Conservation (phyloP, 2,113 vertebrate species). For the Cebidichthys violaceus region DNA sequence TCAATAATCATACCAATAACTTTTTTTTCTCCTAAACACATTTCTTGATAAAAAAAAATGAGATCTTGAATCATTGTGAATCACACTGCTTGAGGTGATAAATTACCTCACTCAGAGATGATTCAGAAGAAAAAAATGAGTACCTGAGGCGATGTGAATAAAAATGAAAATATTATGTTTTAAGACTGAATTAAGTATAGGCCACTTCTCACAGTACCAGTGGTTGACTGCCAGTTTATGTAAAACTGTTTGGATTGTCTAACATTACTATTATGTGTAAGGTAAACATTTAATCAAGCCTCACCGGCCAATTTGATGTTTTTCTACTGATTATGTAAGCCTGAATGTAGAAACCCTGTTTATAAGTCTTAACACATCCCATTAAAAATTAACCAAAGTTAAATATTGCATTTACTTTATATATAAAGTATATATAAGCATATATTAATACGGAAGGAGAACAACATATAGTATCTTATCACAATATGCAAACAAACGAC, state of each 20-base stretch:
- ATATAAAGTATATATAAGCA: background rate
- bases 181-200: conserved; percentile 12
- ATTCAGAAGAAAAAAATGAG: background rate
- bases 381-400: background rate
- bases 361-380: background rate
- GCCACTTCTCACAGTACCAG: background rate
- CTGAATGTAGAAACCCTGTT: background rate
- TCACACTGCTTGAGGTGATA: conserved; percentile 10
- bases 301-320: background rate
- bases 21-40: conserved; percentile 3
- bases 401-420: background rate
- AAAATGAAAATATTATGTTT: conserved; percentile 7
- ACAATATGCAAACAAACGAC: conserved; percentile 10
- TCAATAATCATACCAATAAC: background rate
- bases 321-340: background rate
- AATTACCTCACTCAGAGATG: conserved; percentile 4
- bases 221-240: background rate
- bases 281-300: background rate
- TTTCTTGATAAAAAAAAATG: conserved; percentile 5
- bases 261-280: background rate
- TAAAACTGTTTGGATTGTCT: background rate
- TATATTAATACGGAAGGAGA: background rate
- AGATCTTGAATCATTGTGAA: background rate
- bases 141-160: conserved; percentile 15
- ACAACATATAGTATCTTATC: background rate